Evolutionary conservation across 2,113 vertebrate genomes (phyloP).

Genomic region (Corythornis cristatus): DNA sequence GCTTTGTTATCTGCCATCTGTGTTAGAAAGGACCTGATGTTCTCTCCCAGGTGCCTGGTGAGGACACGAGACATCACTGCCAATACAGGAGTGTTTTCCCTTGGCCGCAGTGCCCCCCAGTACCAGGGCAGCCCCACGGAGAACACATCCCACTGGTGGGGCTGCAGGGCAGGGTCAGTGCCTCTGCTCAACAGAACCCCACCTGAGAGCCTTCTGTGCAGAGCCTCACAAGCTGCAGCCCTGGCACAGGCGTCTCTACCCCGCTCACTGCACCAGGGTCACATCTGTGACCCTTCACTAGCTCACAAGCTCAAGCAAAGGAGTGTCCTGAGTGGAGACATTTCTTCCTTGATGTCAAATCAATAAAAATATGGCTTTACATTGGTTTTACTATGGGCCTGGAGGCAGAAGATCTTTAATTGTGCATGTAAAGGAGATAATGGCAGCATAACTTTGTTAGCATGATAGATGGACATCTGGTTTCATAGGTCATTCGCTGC

Average conservation of each 20-base stretch:
- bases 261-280: too few relatives aligned
- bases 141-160: neutral
- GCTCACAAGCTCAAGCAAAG: neutral
- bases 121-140: neutral
- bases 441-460: neutral
- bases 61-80: neutral
- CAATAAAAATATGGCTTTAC: conserved; percentile 12
- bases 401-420: neutral
- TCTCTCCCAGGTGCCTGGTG: neutral
- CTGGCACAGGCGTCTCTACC: neutral
- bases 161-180: neutral
- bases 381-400: neutral
- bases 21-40: neutral
- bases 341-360: conserved; percentile 27
- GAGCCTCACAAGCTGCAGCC: neutral
- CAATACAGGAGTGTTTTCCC: neutral
- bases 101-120: neutral
- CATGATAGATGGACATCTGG: neutral
- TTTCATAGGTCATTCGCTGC: neutral
- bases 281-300: neutral
- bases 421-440: neutral
- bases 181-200: neutral
- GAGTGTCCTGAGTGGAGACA: neutral
- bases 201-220: neutral
- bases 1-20: neutral